These are phyloP conservation scores for Hoplias malabaricus DNA, from an alignment of 2,113 vertebrate species.

Conservation along the genomic window DNA sequence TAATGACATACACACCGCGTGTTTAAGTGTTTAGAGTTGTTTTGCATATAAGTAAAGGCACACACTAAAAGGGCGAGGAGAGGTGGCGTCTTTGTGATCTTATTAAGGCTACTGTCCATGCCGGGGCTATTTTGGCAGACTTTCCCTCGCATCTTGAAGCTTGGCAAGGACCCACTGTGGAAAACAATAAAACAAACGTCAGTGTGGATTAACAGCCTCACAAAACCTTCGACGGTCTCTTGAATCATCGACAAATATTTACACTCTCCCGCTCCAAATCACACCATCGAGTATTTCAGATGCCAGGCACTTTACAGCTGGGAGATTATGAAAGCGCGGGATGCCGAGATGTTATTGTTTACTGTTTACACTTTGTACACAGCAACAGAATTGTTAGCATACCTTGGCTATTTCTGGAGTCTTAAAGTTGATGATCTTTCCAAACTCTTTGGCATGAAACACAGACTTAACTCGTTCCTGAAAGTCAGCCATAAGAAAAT, in stretches of 20 bases:
- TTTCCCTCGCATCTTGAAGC: slow-evolving; percentile 89
- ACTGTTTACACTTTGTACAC: neutral
- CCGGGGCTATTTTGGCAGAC: slow-evolving; percentile 71
- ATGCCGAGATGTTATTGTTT: neutral
- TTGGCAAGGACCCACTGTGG: slow-evolving; percentile 91
- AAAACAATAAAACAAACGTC: slow-evolving; percentile 29
- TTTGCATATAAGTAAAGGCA: slow-evolving; percentile 69
- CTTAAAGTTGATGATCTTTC: slow-evolving; percentile 97
- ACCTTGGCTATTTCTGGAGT: slow-evolving; percentile 90
- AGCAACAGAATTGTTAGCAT: slow-evolving; percentile 42
- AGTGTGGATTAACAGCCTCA: neutral
- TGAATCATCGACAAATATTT: neutral
- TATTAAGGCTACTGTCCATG: neutral
- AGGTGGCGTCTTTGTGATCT: neutral
- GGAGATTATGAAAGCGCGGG: too few relatives aligned
- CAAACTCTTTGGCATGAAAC: slow-evolving; percentile 97
- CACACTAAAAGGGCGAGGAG: slow-evolving; percentile 53
- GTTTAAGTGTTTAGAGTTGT: slow-evolving; percentile 49
- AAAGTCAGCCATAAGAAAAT: neutral
- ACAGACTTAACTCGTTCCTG: slow-evolving; percentile 97
- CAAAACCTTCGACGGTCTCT: neutral
- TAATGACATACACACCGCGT: slow-evolving; percentile 34
- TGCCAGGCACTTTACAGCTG: neutral
- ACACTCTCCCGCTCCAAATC: neutral
- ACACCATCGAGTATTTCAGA: neutral